Evolutionary conservation across 2,888 invertebrate genomes (phyloP), one percentile per base, ranked within the genome.

Genomic region (Chesias legatella): DNA sequence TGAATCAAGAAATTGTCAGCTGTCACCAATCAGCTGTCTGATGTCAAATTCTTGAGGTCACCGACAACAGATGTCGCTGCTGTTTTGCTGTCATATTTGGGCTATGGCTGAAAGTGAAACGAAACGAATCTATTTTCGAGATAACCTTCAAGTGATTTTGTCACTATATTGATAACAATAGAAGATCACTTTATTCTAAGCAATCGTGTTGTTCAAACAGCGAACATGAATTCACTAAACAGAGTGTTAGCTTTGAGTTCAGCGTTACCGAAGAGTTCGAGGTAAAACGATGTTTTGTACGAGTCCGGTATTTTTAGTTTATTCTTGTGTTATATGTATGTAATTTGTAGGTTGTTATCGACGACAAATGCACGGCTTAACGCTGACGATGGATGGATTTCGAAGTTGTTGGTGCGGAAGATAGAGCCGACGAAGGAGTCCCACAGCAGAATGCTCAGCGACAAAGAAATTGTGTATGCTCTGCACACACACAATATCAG

Each of bases 351-450:
- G 66, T 72, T 81, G 62, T 73, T 88, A 56, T 70, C 77, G 23
- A 81, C 79, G 39, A 74, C 82, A 58, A 80, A 70, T 65, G 64
- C 70, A 31, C 65, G 74, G 31, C 56, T 75, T 41, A 82, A 69
- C 43, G 77, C 86, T 10, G 89, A 89, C 45, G 95, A 95, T 84
- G 93, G 95, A 58, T 97, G 97, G 96, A 86, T 97, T 41, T 95
- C 95, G 56, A 97, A 96, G 79, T 84, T 98, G 51, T 88, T 97
- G 63, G 97, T 97, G 27, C 91, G 97, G 48, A 95, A 94, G 76
- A 96, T 98, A 70, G 97, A 98, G 73, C 96, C 97, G 3, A 96
- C 97, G 1, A 97, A 97, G 79, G 97, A 98, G 75, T 95, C 98
- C 1, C 99, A 99, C 81, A 98, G 98, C 67, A 94, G 97, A 52